A percentile compares a stretch with the other conserved stretches of the same genome.
Evolutionary conservation across 2,113 vertebrate genomes (phyloP).

Genomic region (Psittacula cyanocephala): DNA sequence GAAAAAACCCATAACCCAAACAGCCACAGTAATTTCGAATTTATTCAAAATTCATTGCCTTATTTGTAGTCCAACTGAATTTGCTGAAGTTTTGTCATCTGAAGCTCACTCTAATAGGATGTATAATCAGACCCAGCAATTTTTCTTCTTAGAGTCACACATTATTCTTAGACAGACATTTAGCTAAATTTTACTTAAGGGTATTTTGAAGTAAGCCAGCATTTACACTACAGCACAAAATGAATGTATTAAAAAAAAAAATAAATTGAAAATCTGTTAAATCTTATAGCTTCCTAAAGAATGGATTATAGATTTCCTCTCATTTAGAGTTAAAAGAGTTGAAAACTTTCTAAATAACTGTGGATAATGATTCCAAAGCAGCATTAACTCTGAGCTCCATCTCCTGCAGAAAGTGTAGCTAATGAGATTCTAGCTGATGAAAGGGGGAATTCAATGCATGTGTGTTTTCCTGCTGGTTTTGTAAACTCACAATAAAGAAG

Average conservation of each 20-base stretch:
- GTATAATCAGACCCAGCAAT: neutral
- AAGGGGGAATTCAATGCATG: accelerated
- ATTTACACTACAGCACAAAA: neutral
- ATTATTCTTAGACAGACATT: neutral
- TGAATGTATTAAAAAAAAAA: neutral
- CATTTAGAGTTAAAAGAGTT: neutral
- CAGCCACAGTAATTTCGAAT: neutral
- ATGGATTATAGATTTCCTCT: neutral
- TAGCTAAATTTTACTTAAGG: neutral
- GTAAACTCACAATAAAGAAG: neutral
- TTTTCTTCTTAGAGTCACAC: neutral
- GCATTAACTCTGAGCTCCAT: neutral
- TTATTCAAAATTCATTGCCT: neutral
- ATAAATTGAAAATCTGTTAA: neutral
- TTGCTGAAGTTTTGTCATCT: neutral
- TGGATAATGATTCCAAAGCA: neutral
- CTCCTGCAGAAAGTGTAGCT: neutral
- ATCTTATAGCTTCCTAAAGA: neutral
- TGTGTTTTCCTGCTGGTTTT: neutral
- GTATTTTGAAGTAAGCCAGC: neutral
- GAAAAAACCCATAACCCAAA: neutral
- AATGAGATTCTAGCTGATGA: neutral
- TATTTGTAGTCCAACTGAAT: neutral
- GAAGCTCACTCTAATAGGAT: neutral
- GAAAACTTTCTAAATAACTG: neutral